Percentiles rank a stretch among this genome's conserved stretches.
These are phyloP conservation scores for Leuciscus waleckii DNA, from an alignment of 2,797 vertebrate genomes.

Conservation along the genomic window DNA sequence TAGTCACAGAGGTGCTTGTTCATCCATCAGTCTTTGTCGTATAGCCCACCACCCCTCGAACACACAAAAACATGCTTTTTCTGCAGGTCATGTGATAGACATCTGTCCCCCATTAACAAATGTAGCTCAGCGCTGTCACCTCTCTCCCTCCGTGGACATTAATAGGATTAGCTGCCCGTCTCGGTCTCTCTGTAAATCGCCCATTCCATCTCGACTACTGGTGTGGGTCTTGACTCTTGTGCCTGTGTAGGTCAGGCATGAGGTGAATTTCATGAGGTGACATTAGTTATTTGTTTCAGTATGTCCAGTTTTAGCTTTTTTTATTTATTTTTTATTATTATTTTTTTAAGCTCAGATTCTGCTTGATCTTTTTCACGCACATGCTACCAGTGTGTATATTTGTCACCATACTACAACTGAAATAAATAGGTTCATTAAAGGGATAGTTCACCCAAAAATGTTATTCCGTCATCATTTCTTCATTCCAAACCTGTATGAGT, in stretches of 20 bases:
- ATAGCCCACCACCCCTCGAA: slow-evolving; percentile 50
- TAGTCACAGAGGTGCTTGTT: slow-evolving; percentile 70
- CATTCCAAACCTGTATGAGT: neutral
- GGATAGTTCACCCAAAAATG: neutral
- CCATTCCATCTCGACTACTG: neutral
- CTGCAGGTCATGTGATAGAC: slow-evolving; percentile 74
- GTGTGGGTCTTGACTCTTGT: neutral
- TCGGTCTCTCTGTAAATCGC: slow-evolving; percentile 71
- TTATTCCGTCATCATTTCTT: neutral
- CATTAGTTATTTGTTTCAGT: neutral
- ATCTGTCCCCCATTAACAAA: slow-evolving; percentile 76
- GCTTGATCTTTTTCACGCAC: neutral
- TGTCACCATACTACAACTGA: neutral
- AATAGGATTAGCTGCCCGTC: slow-evolving; percentile 77
- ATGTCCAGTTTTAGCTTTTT: neutral
- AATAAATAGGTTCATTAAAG: neutral
- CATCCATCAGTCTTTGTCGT: slow-evolving; percentile 69
- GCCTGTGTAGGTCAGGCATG: neutral
- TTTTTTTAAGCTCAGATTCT: neutral
- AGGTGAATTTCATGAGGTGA: neutral
- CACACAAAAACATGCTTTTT: slow-evolving; percentile 60
- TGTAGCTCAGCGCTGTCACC: slow-evolving; percentile 61
- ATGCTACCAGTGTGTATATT: neutral
- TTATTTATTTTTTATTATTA: neutral
- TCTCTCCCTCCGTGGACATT: slow-evolving; percentile 65